These are phyloP conservation scores for Sminthurinus aureus DNA, from an alignment of 2,888 invertebrate species.

Conservation along the genomic window DNA sequence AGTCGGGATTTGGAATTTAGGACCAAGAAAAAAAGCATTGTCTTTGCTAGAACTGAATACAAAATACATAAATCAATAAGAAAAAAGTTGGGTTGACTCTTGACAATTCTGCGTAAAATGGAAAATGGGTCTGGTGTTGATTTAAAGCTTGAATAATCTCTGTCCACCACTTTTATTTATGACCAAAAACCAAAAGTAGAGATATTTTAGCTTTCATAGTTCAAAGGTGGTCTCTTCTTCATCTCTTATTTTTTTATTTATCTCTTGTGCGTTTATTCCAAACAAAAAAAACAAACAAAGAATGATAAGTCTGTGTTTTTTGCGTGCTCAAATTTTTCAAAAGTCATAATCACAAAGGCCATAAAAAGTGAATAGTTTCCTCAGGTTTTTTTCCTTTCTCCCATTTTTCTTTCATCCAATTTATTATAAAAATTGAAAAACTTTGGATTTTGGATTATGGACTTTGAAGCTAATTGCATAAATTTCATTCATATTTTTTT, in stretches of 20 bases:
- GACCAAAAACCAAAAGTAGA: slow-evolving; percentile 17
- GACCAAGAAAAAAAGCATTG: slow-evolving; percentile 15
- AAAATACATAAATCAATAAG: slow-evolving; percentile 32
- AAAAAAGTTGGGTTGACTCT: slow-evolving; percentile 19
- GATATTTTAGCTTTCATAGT: background rate
- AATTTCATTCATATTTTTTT: background rate
- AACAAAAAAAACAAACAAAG: too few relatives aligned
- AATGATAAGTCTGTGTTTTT: too few relatives aligned
- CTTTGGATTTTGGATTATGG: too few relatives aligned
- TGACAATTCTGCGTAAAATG: background rate
- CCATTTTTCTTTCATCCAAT: background rate
- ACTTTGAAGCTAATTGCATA: background rate
- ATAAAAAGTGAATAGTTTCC: background rate
- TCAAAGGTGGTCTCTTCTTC: slow-evolving; percentile 21
- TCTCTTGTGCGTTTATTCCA: background rate
- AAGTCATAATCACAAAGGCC: too few relatives aligned
- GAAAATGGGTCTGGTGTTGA: slow-evolving; percentile 10
- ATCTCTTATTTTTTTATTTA: background rate
- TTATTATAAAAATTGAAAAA: background rate
- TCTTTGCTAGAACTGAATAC: too few relatives aligned
- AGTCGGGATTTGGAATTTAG: background rate
- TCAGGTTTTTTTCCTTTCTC: background rate
- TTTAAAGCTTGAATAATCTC: slow-evolving; percentile 37
- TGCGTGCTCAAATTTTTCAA: too few relatives aligned
- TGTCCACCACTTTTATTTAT: slow-evolving; percentile 25